A percentile compares a stretch with the other conserved stretches of the same genome.
These are phyloP conservation scores for Clarias fuscus DNA, from an alignment of 2,797 vertebrate species.

Conservation along the genomic window DNA sequence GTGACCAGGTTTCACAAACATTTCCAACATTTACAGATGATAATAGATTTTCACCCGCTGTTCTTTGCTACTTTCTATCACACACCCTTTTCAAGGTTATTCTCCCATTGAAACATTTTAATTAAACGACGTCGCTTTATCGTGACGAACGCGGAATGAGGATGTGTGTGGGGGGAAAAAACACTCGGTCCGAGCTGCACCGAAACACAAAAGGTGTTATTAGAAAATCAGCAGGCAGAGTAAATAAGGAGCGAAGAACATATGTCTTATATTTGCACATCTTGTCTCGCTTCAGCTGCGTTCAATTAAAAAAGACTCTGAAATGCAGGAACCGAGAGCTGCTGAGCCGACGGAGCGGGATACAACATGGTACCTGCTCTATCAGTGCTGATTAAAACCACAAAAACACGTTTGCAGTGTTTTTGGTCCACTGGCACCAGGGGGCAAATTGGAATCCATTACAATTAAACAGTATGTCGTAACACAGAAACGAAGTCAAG, in stretches of 20 bases:
- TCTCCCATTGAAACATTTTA: conserved; percentile 55
- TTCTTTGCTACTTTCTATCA: conserved; percentile 46
- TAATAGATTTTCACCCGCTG: conserved; percentile 29
- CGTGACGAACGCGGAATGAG: conserved; percentile 50
- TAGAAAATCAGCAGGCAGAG: conserved; percentile 54
- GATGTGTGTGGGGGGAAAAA: conserved; percentile 12
- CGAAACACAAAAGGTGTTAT: conserved; percentile 60
- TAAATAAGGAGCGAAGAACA: conserved; percentile 65
- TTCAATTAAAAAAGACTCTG: conserved; percentile 66
- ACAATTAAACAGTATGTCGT: not conserved
- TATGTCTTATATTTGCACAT: conserved; percentile 73
- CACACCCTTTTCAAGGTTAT: conserved; percentile 36
- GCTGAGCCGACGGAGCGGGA: conserved; percentile 41
- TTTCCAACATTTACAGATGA: conserved; percentile 41
- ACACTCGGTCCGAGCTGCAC: conserved; percentile 51
- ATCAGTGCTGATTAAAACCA: conserved; percentile 38
- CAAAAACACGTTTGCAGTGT: conserved; percentile 23
- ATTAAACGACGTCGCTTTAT: conserved; percentile 56
- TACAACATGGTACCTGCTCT: conserved; percentile 29
- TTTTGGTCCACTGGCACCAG: conserved; percentile 9
- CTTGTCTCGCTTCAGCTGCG: conserved; percentile 63
- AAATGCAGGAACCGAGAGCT: conserved; percentile 45
- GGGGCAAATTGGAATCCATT: conserved; percentile 17
- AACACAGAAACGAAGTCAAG: not conserved
- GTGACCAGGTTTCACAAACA: conserved; percentile 22